These are phyloP conservation scores for Struthidea cinerea DNA, from an alignment of 2,113 vertebrate species.

Conservation along the genomic window DNA sequence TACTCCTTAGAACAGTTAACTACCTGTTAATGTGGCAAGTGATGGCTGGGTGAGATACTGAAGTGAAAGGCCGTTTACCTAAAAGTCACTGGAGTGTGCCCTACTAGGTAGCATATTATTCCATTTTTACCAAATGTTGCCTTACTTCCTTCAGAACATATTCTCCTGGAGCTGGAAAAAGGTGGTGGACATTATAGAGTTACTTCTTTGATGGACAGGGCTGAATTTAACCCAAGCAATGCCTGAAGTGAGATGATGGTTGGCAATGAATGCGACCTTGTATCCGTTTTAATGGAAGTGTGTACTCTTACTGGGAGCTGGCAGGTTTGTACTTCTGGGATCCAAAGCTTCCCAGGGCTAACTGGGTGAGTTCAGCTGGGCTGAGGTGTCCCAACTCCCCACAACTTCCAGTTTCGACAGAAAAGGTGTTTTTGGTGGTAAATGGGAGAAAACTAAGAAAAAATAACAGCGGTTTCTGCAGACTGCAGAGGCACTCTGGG, in stretches of 20 bases:
- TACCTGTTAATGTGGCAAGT: not conserved
- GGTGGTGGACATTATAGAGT: not conserved
- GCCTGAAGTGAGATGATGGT: not conserved
- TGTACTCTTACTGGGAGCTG: not conserved
- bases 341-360: not conserved
- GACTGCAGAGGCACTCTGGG: not conserved
- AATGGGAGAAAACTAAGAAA: not conserved
- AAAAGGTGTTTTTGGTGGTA: not conserved
- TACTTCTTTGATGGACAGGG: not conserved
- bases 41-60: not conserved
- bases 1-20: not conserved
- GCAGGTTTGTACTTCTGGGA: not conserved
- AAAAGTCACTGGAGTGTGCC: not conserved
- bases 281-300: accelerated
- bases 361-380: not conserved
- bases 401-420: not conserved
- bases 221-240: not conserved
- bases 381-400: not conserved
- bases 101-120: not conserved
- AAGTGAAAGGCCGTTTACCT: not conserved
- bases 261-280: not conserved
- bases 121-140: not conserved
- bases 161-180: not conserved
- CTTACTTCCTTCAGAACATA: not conserved
- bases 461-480: not conserved